Conservation (phyloP, 2,888 invertebrate genomes). For the Leptothorax acervorum region DNA sequence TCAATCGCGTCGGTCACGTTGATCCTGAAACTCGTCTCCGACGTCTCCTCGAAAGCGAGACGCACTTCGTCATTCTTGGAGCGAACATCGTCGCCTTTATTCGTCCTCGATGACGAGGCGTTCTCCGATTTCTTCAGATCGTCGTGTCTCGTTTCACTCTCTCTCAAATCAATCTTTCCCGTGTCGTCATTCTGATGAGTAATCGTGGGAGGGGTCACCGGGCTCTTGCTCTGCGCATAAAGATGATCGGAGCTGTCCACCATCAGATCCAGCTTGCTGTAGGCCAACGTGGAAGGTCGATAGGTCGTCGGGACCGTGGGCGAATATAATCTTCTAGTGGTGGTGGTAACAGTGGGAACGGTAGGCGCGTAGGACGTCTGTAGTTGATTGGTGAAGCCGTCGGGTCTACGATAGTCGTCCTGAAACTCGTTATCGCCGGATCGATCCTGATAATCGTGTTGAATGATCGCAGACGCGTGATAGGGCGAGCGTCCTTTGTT, state of each 20-base stretch:
- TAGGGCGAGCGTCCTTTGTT: conserved; percentile 64
- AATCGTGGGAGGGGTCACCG: conserved; percentile 61
- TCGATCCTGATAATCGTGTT: conserved; percentile 15
- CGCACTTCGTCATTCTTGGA: conserved; percentile 1
- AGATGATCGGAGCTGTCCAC: conserved; percentile 79
- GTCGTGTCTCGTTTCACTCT: conserved; percentile 11
- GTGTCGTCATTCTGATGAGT: neutral
- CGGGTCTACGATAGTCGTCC: conserved; percentile 20
- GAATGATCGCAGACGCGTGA: conserved; percentile 74
- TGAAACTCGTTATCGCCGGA: conserved; percentile 25
- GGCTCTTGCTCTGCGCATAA: conserved; percentile 69
- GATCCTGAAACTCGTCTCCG: conserved; percentile 10
- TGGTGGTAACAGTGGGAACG: conserved; percentile 82
- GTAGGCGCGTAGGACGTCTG: conserved; percentile 82
- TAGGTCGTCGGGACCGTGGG: conserved; percentile 81
- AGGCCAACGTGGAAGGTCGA: conserved; percentile 75
- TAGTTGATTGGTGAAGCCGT: conserved; percentile 72
- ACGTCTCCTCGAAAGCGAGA: neutral
- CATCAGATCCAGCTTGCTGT: conserved; percentile 76
- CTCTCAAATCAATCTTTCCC: neutral
- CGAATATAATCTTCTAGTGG: conserved; percentile 80
- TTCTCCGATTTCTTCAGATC: conserved; percentile 2
- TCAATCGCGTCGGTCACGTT: conserved; percentile 34
- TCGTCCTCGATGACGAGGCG: neutral
- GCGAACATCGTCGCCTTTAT: neutral